Evolutionary conservation across 1,140 invertebrate species (phyloP).

Genomic region (Bombus superbus): DNA sequence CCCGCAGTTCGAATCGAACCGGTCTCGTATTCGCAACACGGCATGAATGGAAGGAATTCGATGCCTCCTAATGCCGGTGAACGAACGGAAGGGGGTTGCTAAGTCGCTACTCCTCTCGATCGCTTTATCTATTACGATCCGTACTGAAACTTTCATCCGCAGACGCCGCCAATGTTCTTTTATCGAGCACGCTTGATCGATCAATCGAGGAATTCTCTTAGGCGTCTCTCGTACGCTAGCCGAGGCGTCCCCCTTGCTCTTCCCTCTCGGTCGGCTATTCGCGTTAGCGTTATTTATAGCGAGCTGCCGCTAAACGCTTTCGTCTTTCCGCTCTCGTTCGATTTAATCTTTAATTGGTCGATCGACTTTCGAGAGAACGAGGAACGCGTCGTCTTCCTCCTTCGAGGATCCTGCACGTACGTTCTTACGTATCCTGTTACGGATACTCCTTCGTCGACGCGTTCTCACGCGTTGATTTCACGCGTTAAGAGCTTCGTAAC

Average conservation of each 20-base stretch:
- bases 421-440: too few relatives aligned
- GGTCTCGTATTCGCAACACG: background rate
- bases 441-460: too few relatives aligned
- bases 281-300: background rate
- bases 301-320: background rate
- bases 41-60: constrained; percentile 22
- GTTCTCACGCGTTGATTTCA: background rate
- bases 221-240: background rate
- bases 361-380: background rate
- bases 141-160: constrained; percentile 47
- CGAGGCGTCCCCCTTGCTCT: background rate
- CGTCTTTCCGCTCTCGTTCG: background rate
- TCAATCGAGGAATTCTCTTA: constrained; percentile 43
- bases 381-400: background rate
- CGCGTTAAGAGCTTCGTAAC: background rate
- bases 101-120: constrained; percentile 1
- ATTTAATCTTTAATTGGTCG: background rate
- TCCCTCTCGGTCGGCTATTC: background rate
- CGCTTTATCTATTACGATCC: constrained; percentile 45
- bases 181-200: constrained; percentile 47
- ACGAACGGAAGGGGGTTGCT: constrained; percentile 6
- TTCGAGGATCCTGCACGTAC: background rate
- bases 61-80: constrained; percentile 18
- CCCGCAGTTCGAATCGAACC: background rate
- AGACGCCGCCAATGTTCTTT: constrained; percentile 19